Percentiles rank a stretch among this genome's conserved stretches.
Conservation (phyloP, 1,140 invertebrate genomes). For the Aplysia californica region DNA sequence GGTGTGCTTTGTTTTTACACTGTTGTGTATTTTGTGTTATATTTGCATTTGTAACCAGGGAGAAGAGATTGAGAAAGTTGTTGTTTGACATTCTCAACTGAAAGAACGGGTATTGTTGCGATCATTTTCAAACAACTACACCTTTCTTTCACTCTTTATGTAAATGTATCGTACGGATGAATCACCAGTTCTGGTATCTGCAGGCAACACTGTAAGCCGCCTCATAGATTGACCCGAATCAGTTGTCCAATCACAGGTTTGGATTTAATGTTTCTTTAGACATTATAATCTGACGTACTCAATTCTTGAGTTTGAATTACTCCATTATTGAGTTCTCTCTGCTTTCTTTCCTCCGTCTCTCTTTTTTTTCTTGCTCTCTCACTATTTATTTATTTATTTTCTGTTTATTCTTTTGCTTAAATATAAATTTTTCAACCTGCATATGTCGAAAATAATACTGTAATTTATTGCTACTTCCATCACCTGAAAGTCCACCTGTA, state of each 20-base stretch:
- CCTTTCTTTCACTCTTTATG: slow-evolving; percentile 4
- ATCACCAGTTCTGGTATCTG: too few species aligned
- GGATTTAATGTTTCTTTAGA: too few species aligned
- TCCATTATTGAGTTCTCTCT: not conserved
- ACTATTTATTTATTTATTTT: too few species aligned
- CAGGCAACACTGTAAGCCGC: not conserved
- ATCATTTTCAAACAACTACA: slow-evolving; percentile 7
- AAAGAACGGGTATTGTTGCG: slow-evolving; percentile 25
- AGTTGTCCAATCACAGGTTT: too few species aligned
- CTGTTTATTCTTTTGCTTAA: too few species aligned
- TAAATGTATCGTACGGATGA: not conserved
- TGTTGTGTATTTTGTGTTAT: not conserved
- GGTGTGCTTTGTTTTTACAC: not conserved
- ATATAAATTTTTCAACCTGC: not conserved
- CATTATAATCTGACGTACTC: too few species aligned
- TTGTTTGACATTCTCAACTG: slow-evolving; percentile 14
- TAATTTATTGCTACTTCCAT: slow-evolving; percentile 11
- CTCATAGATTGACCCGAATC: not conserved
- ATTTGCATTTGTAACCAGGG: slow-evolving; percentile 15
- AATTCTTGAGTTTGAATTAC: not conserved
- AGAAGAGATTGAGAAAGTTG: not conserved
- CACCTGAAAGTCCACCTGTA: slow-evolving; percentile 17
- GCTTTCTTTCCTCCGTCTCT: not conserved
- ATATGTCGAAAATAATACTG: slow-evolving; percentile 6
- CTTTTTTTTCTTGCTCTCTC: too few species aligned